Evolutionary conservation across 1,140 invertebrate species (phyloP), one percentile per base, ranked within the genome.

Genomic region (Sitobion miscanthi): DNA sequence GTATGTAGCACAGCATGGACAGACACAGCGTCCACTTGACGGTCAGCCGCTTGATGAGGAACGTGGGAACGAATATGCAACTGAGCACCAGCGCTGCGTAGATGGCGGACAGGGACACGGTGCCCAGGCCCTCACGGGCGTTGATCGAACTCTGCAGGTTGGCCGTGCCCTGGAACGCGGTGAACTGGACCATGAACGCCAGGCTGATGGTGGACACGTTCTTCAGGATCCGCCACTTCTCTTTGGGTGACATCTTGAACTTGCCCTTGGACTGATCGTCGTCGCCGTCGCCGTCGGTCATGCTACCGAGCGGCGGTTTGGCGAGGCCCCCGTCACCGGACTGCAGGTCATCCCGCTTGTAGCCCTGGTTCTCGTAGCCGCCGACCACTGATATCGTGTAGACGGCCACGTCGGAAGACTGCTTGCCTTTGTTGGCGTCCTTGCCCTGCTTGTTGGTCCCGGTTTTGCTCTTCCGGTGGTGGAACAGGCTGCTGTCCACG

Each of bases 1-100:
- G 97, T 17, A 97, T 97, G 95, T 99, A 99, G 95, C 98, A 98
- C 69, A 98, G 95, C 97, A 99, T 98, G 21, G 98, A 98, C 25
- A 98, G 94, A 93, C 98, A 98, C 30, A 99, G 96, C 0, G 99
- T 99, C 98, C 98, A 98, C 95, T 99, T 99, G 91, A 98, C 98
- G 21, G 98, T 99, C 93, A 99, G 96, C 94, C 97, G 96, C 94
- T 98, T 97, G 94, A 99, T 99, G 57, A 98, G 95, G 95, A 98
- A 97, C 23, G 98, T 98, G 17, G 98, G 98, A 38, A 99, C 96
- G 95, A 99, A 99, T 95, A 99, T 97, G 95, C 98, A 99, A 30
- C 98, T 99, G 0, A 99, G 95, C 38, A 99, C 97, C 54, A 99
- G 96, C 11, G 98, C 97, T 21, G 97, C 98, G 95, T 99, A 99